Percentiles rank a stretch among this genome's conserved stretches.
These are phyloP conservation scores for Capreolus pygargus DNA, from an alignment of 2,113 vertebrate genomes.

Conservation along the genomic window DNA sequence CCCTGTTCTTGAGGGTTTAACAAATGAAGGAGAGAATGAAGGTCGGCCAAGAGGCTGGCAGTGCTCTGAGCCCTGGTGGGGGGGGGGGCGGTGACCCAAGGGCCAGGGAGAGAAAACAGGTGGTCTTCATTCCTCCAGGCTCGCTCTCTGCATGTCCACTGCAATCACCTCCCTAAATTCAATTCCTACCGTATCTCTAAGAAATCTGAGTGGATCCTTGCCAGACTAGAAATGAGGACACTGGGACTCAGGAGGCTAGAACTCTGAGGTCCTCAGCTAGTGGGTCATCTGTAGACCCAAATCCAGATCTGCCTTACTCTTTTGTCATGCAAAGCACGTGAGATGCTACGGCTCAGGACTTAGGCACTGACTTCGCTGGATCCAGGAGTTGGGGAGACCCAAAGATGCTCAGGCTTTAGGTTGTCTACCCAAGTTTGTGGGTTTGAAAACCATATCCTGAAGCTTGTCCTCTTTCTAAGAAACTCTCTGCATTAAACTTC, in stretches of 20 bases:
- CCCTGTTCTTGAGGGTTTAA: not conserved
- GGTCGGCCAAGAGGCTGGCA: not conserved
- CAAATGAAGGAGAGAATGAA: not conserved
- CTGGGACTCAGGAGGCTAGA: not conserved
- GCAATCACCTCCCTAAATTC: not conserved
- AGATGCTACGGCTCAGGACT: not conserved
- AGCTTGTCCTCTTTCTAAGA: not conserved
- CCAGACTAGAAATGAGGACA: not conserved
- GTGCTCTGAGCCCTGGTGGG: not conserved
- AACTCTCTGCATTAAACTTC: not conserved
- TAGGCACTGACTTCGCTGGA: not conserved
- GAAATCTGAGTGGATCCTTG: not conserved
- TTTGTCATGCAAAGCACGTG: not conserved
- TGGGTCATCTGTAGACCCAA: not conserved
- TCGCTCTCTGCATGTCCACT: not conserved
- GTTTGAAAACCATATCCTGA: not conserved
- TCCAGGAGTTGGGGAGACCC: not conserved
- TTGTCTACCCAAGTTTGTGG: not conserved
- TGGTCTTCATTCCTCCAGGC: not conserved
- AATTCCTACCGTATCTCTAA: not conserved
- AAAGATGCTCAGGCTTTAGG: not conserved
- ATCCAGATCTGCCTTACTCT: not conserved
- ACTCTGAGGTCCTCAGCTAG: not conserved
- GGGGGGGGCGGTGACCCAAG: not conserved
- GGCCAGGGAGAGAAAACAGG: not conserved